Evolutionary conservation across 2,113 vertebrate genomes (phyloP).

Genomic region (Antidorcas marsupialis): DNA sequence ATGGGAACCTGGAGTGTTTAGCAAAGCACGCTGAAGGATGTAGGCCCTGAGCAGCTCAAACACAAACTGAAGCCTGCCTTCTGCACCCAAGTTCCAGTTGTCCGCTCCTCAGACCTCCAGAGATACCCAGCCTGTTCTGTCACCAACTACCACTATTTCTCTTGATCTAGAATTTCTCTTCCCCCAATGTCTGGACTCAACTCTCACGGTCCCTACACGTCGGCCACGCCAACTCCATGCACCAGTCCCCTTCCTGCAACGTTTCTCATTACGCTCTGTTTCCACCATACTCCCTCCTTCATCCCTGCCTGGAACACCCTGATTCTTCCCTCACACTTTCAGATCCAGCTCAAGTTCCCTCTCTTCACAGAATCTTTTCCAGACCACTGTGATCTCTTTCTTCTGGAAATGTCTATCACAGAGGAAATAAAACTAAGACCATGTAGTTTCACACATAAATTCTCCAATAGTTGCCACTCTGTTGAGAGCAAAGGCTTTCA

Average conservation of each 20-base stretch:
- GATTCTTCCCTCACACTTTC: not conserved
- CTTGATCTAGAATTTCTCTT: conserved; percentile 7
- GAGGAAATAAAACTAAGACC: not conserved
- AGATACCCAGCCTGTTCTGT: not conserved
- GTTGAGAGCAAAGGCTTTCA: not conserved
- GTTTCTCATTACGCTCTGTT: not conserved
- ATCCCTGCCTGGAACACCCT: not conserved
- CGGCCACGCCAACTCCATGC: not conserved
- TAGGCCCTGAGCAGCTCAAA: not conserved
- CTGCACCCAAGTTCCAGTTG: not conserved
- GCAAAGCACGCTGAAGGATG: not conserved
- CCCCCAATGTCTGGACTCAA: not conserved
- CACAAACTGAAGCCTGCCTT: not conserved
- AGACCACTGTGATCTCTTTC: not conserved
- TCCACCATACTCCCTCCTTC: not conserved
- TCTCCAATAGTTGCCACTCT: not conserved
- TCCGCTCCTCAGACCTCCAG: not conserved
- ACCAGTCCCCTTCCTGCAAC: not conserved
- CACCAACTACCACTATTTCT: not conserved
- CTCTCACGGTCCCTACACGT: not conserved
- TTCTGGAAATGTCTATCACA: not conserved
- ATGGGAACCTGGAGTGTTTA: not conserved
- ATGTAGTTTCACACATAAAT: not conserved
- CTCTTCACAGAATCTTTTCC: not conserved
- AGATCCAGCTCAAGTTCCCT: not conserved